A percentile compares a stretch with the other conserved stretches of the same genome.
Conservation (phyloP, 2,113 vertebrate species). For the Ammodramus savannarum region DNA sequence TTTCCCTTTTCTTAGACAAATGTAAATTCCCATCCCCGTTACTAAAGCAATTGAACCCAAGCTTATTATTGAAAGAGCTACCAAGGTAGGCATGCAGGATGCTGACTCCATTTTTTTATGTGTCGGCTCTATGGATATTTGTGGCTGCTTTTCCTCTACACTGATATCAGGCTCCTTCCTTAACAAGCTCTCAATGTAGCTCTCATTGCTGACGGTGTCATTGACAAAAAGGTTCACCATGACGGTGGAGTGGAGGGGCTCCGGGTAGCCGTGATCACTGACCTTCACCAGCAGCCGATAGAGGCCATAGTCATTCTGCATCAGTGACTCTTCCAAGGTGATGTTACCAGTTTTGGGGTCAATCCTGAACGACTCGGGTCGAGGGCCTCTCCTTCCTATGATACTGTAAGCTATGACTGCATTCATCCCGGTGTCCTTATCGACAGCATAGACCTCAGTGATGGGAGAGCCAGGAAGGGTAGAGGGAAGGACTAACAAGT, state of each 20-base stretch:
- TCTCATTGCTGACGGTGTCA: conserved; percentile 95
- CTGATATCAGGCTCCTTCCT: conserved; percentile 87
- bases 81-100: conserved; percentile 84
- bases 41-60: conserved; percentile 85
- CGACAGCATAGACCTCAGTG: conserved; percentile 96
- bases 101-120: conserved; percentile 77
- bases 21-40: conserved; percentile 85
- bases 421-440: conserved; percentile 98
- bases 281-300: conserved; percentile 95
- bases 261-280: conserved; percentile 94
- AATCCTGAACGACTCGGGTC: conserved; percentile 91
- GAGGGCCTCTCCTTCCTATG: conserved; percentile 90
- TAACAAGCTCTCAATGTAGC: conserved; percentile 91
- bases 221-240: conserved; percentile 98
- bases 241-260: conserved; percentile 90
- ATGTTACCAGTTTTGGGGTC: conserved; percentile 96
- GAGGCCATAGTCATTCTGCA: conserved; percentile 87
- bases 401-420: conserved; percentile 98
- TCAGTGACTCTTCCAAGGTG: conserved; percentile 88
- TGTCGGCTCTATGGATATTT: conserved; percentile 82
- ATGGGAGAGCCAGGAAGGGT: conserved; percentile 95
- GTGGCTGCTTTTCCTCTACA: conserved; percentile 86
- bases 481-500: conserved; percentile 90
- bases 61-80: conserved; percentile 85
- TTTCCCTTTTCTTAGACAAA: conserved; percentile 84